phyloP scores from a whole-genome alignment of 2,888 invertebrate genomes.

The Holacanthella duospinosa region DNA sequence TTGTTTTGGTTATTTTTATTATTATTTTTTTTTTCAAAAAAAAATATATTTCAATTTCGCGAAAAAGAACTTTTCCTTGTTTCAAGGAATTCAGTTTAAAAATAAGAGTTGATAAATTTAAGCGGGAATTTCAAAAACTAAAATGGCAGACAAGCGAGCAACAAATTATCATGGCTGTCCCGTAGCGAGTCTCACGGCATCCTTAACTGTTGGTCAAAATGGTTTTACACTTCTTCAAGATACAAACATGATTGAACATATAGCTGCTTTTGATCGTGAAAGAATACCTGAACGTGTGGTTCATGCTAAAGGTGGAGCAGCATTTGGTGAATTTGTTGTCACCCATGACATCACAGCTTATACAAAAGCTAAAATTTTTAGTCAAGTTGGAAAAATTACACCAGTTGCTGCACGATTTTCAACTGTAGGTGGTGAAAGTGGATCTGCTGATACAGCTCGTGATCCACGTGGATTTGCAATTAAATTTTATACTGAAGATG shows the following conservation, averaged over 20 bases:
- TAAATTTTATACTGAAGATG: conserved; percentile 87
- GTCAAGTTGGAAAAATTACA: conserved; percentile 63
- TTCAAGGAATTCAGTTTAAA: no score
- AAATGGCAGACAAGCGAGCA: not conserved
- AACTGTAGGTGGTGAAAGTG: conserved; percentile 74
- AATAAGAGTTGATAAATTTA: no score
- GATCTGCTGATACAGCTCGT: not conserved
- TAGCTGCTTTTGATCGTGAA: conserved; percentile 77
- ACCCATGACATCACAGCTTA: conserved; percentile 74
- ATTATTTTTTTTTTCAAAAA: no score
- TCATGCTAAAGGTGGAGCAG: conserved; percentile 63
- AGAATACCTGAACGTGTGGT: conserved; percentile 92
- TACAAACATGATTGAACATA: conserved; percentile 62
- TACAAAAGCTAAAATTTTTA: conserved; percentile 65
- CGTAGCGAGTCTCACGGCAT: conserved; percentile 20
- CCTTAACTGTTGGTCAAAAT: conserved; percentile 66
- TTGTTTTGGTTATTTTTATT: no score
- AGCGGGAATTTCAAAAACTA: no score
- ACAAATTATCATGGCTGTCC: conserved; percentile 35
- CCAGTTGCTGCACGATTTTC: conserved; percentile 71
- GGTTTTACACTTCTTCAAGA: conserved; percentile 84
- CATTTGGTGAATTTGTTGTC: conserved; percentile 75
- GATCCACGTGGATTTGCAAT: conserved; percentile 59
- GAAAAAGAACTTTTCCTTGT: no score
- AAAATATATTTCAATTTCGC: no score